phyloP scores from a whole-genome alignment of 2,888 invertebrate genomes.

The Stratiomys singularior region DNA sequence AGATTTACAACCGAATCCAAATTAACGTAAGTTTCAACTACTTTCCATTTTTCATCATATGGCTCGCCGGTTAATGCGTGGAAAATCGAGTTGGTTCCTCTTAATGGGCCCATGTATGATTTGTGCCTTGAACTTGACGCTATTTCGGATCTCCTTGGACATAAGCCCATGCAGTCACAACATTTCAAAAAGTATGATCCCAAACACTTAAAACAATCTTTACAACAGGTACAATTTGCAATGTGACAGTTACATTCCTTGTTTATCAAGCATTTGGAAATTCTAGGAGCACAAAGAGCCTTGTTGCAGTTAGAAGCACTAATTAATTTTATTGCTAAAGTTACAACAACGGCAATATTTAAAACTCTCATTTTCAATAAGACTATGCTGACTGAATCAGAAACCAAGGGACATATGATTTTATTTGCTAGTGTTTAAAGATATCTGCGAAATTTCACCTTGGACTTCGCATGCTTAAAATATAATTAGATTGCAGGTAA shows the following conservation, averaged over 20 bases:
- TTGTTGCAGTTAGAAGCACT: slow-evolving; percentile 75
- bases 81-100: slow-evolving; percentile 84
- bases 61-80: slow-evolving; percentile 79
- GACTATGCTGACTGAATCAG: too few species aligned
- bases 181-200: slow-evolving; percentile 90
- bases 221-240: slow-evolving; percentile 89
- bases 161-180: slow-evolving; percentile 66
- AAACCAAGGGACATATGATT: too few species aligned
- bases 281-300: slow-evolving; percentile 92
- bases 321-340: too few species aligned
- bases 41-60: slow-evolving; percentile 60
- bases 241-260: slow-evolving; percentile 95
- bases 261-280: slow-evolving; percentile 94
- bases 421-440: too few species aligned
- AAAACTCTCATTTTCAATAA: too few species aligned
- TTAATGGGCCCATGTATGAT: slow-evolving; percentile 86
- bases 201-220: slow-evolving; percentile 90
- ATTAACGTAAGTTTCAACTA: slow-evolving; percentile 51
- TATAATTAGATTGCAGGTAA: too few species aligned
- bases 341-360: too few species aligned
- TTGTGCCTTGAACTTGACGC: slow-evolving; percentile 62
- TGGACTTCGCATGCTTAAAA: too few species aligned
- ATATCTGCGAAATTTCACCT: too few species aligned
- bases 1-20: neutral
- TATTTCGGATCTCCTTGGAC: slow-evolving; percentile 77